Conservation (phyloP, 2,888 invertebrate species). For the Tholera decimalis region DNA sequence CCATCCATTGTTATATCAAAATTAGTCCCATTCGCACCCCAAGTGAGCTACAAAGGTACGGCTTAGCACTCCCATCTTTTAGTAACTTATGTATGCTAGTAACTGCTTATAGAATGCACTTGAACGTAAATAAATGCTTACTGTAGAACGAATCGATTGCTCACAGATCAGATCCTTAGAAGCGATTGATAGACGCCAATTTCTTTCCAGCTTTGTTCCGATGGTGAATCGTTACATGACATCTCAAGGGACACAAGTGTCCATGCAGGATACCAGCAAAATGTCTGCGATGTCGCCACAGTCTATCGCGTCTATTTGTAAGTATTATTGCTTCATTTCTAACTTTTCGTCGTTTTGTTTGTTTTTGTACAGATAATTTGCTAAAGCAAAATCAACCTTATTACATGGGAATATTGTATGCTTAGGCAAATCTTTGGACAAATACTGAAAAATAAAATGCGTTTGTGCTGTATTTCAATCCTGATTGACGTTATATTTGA, state of each 20-base stretch:
- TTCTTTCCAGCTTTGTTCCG: slow-evolving; percentile 86
- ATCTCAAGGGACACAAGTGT: slow-evolving; percentile 90
- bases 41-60: slow-evolving; percentile 47
- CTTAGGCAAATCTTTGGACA: not conserved
- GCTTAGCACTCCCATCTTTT: slow-evolving; percentile 14
- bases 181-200: slow-evolving; percentile 55
- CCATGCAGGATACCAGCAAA: slow-evolving; percentile 88
- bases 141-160: slow-evolving; percentile 33
- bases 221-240: slow-evolving; percentile 91
- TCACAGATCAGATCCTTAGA: slow-evolving; percentile 50
- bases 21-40: slow-evolving; percentile 39
- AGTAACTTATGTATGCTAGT: not conserved
- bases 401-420: not conserved
- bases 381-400: not conserved
- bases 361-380: not conserved
- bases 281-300: slow-evolving; percentile 90
- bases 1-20: slow-evolving; percentile 1
- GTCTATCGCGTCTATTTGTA: slow-evolving; percentile 89
- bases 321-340: slow-evolving; percentile 66
- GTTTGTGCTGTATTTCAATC: not conserved
- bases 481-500: slow-evolving; percentile 20
- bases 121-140: slow-evolving; percentile 6
- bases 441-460: not conserved
- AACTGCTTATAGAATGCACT: slow-evolving; percentile 36
- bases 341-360: no score